Conservation (phyloP, 2,113 vertebrate species). For the Monopterus albus region DNA sequence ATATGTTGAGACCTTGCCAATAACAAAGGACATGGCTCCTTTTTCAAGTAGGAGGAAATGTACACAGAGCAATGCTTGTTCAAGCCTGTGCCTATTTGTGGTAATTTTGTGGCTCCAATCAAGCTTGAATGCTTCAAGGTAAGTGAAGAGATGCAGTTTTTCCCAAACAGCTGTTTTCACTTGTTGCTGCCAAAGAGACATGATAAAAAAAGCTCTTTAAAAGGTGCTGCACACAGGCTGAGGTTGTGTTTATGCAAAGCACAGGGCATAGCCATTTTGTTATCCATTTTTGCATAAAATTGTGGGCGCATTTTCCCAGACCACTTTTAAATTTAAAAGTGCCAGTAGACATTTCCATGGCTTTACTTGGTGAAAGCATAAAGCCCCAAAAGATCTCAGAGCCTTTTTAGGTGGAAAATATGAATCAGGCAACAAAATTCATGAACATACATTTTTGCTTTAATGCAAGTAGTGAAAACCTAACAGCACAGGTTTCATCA, state of each 20-base stretch:
- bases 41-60: background rate
- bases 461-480: background rate
- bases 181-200: background rate
- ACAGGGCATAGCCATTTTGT: background rate
- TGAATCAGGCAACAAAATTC: constrained; percentile 1
- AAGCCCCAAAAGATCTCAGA: too few species aligned
- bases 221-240: background rate
- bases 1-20: constrained; percentile 5
- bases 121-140: background rate
- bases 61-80: background rate
- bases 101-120: background rate
- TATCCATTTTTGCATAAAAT: background rate
- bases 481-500: background rate
- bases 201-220: background rate
- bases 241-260: constrained; percentile 16
- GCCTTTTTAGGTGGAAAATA: background rate
- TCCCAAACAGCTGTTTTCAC: constrained; percentile 9
- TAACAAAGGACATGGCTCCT: background rate
- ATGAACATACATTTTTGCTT: background rate
- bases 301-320: background rate
- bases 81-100: background rate
- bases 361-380: too few species aligned
- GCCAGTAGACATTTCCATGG: background rate
- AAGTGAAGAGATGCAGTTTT: background rate
- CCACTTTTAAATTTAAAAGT: background rate